Evolutionary conservation across 1,140 invertebrate species (phyloP).

Genomic region (Drosophila pachea): DNA sequence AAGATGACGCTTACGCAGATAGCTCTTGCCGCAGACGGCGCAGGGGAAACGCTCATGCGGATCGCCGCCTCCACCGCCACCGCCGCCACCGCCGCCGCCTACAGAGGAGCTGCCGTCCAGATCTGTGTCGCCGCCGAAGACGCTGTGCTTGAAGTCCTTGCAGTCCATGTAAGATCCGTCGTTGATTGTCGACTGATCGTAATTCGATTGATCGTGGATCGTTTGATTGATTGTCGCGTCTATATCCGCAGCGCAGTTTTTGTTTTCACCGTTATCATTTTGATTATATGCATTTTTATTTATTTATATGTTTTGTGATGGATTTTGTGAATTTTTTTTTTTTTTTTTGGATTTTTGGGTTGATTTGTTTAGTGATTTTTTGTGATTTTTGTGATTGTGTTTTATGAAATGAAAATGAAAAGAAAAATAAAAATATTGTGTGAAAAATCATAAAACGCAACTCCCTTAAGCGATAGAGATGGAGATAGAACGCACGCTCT

Average conservation of each 20-base stretch:
- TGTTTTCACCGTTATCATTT: background rate
- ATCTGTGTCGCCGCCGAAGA: slow-evolving; percentile 52
- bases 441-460: slow-evolving; percentile 70
- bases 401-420: slow-evolving; percentile 78
- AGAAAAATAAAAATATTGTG: slow-evolving; percentile 73
- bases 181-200: slow-evolving; percentile 6
- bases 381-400: slow-evolving; percentile 28
- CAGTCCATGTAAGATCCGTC: slow-evolving; percentile 36
- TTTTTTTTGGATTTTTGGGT: background rate
- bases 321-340: slow-evolving; percentile 30
- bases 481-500: no score
- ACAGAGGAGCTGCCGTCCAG: slow-evolving; percentile 16
- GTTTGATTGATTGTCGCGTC: slow-evolving; percentile 8
- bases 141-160: slow-evolving; percentile 59
- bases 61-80: slow-evolving; percentile 10
- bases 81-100: background rate
- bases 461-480: slow-evolving; percentile 14
- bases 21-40: slow-evolving; percentile 82
- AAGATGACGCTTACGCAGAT: slow-evolving; percentile 84
- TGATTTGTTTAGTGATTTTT: slow-evolving; percentile 10
- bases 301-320: slow-evolving; percentile 31
- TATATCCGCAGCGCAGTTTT: background rate
- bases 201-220: background rate
- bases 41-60: slow-evolving; percentile 80
- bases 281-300: slow-evolving; percentile 9